Conservation (phyloP, 2,113 vertebrate species). For the Bostrychus sinensis region DNA sequence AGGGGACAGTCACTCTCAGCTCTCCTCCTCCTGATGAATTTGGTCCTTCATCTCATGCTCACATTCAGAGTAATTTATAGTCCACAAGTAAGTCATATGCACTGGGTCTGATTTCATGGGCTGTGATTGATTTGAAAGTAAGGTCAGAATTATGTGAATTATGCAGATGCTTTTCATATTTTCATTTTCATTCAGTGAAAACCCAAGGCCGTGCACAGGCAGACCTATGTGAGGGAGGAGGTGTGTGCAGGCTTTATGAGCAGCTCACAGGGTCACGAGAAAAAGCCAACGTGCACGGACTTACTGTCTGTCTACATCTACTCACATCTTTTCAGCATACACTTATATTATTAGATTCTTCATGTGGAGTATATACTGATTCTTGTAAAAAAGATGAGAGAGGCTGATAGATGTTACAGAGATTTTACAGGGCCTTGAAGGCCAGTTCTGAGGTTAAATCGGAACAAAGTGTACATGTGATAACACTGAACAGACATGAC, state of each 20-base stretch:
- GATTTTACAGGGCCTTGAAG: too few species aligned
- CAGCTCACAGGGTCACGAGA: slow-evolving; percentile 6
- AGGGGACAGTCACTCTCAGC: neutral
- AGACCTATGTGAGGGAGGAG: slow-evolving; percentile 20
- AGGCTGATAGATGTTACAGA: too few species aligned
- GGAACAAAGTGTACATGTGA: too few species aligned
- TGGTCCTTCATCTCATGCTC: neutral
- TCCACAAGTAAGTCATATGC: neutral
- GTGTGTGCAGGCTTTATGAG: slow-evolving; percentile 18
- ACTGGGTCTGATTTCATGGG: slow-evolving; percentile 16
- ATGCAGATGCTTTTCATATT: slow-evolving; percentile 16
- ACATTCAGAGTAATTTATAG: slow-evolving; percentile 2
- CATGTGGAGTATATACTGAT: too few species aligned
- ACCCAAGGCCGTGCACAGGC: slow-evolving; percentile 27
- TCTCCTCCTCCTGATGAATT: neutral
- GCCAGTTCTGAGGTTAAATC: too few species aligned
- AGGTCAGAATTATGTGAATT: slow-evolving; percentile 37
- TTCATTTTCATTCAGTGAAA: slow-evolving; percentile 22
- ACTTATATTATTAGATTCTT: too few species aligned
- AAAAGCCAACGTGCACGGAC: neutral
- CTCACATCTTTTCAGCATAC: too few species aligned
- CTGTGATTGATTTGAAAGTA: slow-evolving; percentile 27
- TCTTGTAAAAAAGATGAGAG: too few species aligned
- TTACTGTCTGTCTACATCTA: neutral
- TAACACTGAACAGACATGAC: too few species aligned